These are phyloP conservation scores for Stenopsyche tienmushanensis DNA, from an alignment of 1,140 invertebrate genomes.

Conservation along the genomic window DNA sequence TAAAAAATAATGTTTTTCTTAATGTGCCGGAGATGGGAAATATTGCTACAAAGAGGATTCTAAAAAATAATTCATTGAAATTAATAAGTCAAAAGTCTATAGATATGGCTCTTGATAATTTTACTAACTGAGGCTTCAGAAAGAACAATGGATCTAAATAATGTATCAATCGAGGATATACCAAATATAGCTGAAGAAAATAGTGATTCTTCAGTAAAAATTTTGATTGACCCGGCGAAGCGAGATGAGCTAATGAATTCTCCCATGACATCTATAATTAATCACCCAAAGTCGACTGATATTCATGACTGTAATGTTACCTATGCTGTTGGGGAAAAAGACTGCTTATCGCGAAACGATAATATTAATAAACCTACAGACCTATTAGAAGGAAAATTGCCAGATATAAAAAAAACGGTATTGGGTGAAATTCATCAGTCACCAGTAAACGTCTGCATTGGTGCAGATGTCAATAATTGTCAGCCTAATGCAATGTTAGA, in stretches of 20 bases:
- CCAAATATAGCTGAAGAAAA: slow-evolving; percentile 14
- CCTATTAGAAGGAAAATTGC: background rate
- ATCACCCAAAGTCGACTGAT: no score
- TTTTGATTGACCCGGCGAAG: background rate
- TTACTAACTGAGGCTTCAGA: slow-evolving; percentile 30
- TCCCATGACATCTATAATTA: background rate
- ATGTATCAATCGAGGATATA: slow-evolving; percentile 39
- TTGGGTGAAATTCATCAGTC: background rate
- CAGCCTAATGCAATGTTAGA: background rate
- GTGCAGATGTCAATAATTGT: background rate
- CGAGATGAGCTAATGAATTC: background rate
- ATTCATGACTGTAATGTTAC: background rate
- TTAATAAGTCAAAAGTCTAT: slow-evolving; percentile 37
- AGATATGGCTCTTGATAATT: slow-evolving; percentile 34
- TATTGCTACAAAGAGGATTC: no score
- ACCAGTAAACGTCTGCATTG: background rate
- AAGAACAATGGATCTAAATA: slow-evolving; percentile 35
- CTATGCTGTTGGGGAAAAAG: background rate
- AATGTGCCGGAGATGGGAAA: no score
- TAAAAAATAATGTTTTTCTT: no score
- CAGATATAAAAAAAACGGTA: background rate
- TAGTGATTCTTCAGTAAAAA: slow-evolving; percentile 14
- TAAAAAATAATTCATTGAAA: slow-evolving; percentile 31
- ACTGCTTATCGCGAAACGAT: background rate
- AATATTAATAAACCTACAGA: background rate